Evolutionary conservation across 2,888 invertebrate genomes (phyloP).

Genomic region (Polylopha cassiicola): DNA sequence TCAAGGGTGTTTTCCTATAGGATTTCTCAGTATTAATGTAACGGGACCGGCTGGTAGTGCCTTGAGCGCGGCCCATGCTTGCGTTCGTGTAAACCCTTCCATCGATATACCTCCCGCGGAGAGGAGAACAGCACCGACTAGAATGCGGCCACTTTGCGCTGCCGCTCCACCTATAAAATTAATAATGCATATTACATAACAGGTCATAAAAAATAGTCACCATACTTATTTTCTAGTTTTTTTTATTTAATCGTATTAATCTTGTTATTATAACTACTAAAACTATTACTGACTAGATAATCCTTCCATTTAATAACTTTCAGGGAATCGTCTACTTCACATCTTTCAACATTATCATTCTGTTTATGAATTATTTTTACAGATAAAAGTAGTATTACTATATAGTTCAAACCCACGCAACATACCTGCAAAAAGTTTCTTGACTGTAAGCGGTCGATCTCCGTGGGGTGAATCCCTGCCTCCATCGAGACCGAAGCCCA

Average conservation of each 20-base stretch:
- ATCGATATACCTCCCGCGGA: conserved; percentile 89
- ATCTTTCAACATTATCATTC: too few relatives aligned
- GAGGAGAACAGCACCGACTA: conserved; percentile 91
- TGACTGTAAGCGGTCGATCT: conserved; percentile 91
- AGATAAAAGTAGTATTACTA: too few relatives aligned
- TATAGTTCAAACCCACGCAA: conserved; percentile 12
- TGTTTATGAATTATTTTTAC: too few relatives aligned
- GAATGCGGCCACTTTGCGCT: conserved; percentile 88
- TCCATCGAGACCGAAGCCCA: conserved; percentile 96
- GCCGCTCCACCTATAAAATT: conserved; percentile 87
- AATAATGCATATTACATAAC: neutral
- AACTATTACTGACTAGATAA: too few relatives aligned
- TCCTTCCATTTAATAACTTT: too few relatives aligned
- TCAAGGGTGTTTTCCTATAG: conserved; percentile 26
- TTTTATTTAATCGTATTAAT: too few relatives aligned
- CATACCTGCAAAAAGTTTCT: conserved; percentile 95
- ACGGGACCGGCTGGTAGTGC: conserved; percentile 91
- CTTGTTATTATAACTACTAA: too few relatives aligned
- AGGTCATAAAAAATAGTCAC: conserved; percentile 7
- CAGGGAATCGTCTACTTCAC: too few relatives aligned
- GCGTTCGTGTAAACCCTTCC: conserved; percentile 91
- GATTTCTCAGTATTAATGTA: conserved; percentile 73
- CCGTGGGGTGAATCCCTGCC: conserved; percentile 94
- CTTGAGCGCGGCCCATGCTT: conserved; percentile 96
- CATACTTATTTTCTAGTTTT: too few relatives aligned